Base-by-base conservation (phyloP, 2,888 invertebrate genomes). In the Plusia festucae region DNA sequence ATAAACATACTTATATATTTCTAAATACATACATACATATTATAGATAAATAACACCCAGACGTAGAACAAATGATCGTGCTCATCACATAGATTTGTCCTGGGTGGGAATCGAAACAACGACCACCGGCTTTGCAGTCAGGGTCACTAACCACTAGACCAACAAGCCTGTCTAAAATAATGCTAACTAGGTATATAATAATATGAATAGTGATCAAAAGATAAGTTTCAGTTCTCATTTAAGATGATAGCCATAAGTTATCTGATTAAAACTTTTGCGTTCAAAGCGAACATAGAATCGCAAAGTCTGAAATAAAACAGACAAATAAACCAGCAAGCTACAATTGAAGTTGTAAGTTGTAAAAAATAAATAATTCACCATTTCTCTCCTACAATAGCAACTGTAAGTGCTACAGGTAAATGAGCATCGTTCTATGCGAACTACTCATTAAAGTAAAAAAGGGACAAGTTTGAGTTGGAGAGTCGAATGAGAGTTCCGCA, bases 401-500 rank as follows among this genome's bases (percentile, higher is more conserved):
- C 53, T 13, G 18, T 53, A 58, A 55, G 51, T 58, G 34, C 54
- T 62, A 58, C 34, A 67, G 62, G 51, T 59, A 60, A 67, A 60
- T 60, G 61, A 57, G 18, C 32, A 40, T 57, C 49, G 54, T 68
- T 63, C 69, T 64, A 51, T 62, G 57, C 30, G 44, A 63, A 63
- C 65, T 68, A 72, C 60, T 72, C 65, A 68, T 79, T 65, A 56
- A 71, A 65, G 60, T 49, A 22, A 54, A 65, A 49, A 66, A 22
- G 13, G 22, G 11, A 0, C 15, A 58, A 72, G 72, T 34, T 30
- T 0, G 3, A 60, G 11, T 52, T 16, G 5, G 11, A 0, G 24
- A 34, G 15, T n/a, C 3, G 2, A 5, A 9, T 0, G 1, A 5
- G 57, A 2, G 57, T 58, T 76, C 72, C n/a, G 57, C 49, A 30